Percentiles rank a stretch among this genome's conserved stretches.
phyloP scores from a whole-genome alignment of 2,888 invertebrate species.

The Tridacna gigas region DNA sequence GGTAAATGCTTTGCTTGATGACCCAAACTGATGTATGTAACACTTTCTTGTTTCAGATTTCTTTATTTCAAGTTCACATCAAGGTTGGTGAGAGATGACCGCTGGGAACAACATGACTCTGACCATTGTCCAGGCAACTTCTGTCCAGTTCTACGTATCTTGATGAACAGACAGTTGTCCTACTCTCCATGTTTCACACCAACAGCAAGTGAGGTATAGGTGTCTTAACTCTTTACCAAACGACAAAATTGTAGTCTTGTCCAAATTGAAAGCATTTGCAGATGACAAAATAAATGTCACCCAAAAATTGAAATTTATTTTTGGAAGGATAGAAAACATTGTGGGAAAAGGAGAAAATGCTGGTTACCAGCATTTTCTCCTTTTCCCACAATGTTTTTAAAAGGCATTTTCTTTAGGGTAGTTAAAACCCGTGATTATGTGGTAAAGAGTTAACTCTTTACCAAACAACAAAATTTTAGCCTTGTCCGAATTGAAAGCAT shows the following conservation, averaged over 20 bases:
- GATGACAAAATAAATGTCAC: no score
- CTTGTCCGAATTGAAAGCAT: no score
- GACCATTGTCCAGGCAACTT: conserved; percentile 29
- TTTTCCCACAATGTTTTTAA: conserved; percentile 1
- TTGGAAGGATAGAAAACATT: background rate
- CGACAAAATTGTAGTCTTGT: no score
- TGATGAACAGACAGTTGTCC: background rate
- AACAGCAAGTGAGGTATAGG: conserved; percentile 24
- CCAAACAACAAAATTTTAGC: no score
- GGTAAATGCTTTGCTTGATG: background rate
- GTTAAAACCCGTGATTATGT: background rate
- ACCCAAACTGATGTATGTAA: background rate
- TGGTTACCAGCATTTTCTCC: background rate
- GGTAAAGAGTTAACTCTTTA: background rate
- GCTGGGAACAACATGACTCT: conserved; percentile 19
- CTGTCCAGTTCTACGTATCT: conserved; percentile 22
- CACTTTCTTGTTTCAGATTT: conserved; percentile 20
- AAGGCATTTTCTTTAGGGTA: background rate
- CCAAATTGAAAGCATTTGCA: no score
- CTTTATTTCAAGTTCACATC: conserved; percentile 30
- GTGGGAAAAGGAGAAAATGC: background rate
- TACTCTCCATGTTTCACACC: conserved; percentile 25
- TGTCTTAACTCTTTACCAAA: background rate
- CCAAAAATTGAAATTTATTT: no score
- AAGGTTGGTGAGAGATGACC: conserved; percentile 4